Evolutionary conservation across 2,888 invertebrate genomes (phyloP).

Genomic region (Lasiommata megera): DNA sequence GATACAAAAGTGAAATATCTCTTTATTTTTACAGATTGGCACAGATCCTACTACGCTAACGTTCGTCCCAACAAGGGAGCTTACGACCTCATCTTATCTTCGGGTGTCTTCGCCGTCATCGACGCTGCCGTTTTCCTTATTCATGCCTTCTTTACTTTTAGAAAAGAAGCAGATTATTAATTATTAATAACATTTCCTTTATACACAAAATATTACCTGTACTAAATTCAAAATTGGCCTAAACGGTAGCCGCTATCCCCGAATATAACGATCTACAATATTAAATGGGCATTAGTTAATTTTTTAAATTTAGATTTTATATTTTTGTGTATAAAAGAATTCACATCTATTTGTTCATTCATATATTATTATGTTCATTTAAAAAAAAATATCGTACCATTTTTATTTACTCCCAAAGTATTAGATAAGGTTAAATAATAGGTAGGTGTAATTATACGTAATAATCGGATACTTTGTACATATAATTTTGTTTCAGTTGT

Average conservation of each 20-base stretch:
- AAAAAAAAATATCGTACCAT: constrained; percentile 36
- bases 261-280: background rate
- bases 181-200: background rate
- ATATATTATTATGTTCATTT: background rate
- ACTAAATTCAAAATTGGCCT: background rate
- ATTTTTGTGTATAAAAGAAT: background rate
- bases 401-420: constrained; percentile 43
- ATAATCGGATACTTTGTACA: constrained; percentile 30
- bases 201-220: background rate
- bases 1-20: no score
- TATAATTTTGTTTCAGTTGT: constrained; percentile 34
- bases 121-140: constrained; percentile 82
- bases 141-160: constrained; percentile 83
- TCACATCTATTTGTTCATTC: constrained; percentile 3
- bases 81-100: constrained; percentile 84
- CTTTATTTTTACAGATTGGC: constrained; percentile 63
- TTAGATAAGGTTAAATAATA: constrained; percentile 20
- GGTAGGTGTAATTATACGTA: constrained; percentile 17
- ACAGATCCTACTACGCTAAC: constrained; percentile 71
- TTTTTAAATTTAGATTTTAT: background rate
- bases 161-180: constrained; percentile 76
- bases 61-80: constrained; percentile 84
- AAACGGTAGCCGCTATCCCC: background rate
- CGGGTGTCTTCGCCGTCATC: constrained; percentile 83
- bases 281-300: no score